Evolutionary conservation across 2,797 vertebrate genomes (phyloP).

Genomic region (Huso huso): DNA sequence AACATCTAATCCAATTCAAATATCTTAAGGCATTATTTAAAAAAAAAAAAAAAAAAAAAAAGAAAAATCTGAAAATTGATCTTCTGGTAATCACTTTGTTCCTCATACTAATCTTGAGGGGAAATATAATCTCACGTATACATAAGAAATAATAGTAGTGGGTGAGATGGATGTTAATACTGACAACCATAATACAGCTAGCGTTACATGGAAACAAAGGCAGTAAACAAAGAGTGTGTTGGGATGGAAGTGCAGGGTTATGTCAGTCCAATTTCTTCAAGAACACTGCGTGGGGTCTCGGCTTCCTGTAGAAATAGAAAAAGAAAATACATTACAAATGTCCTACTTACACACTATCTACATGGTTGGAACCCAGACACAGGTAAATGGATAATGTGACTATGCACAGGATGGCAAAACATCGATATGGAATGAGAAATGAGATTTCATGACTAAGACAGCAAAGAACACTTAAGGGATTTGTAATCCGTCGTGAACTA

Average conservation of each 20-base stretch:
- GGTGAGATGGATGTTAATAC: conserved; percentile 11
- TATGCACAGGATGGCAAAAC: background rate
- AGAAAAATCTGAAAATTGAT: conserved; percentile 18
- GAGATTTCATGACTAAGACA: no score
- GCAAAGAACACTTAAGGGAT: no score
- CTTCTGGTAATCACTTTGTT: conserved; percentile 18
- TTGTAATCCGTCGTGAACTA: no score
- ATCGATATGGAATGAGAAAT: no score
- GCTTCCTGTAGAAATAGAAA: conserved; percentile 76
- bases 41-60: conserved; percentile 13
- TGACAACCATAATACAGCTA: conserved; percentile 25
- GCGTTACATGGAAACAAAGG: conserved; percentile 55
- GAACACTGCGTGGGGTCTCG: conserved; percentile 89
- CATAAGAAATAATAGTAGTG: conserved; percentile 21
- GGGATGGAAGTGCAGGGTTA: conserved; percentile 55
- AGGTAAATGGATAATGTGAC: background rate
- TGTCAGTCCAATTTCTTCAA: conserved; percentile 97
- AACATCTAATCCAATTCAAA: conserved; percentile 15
- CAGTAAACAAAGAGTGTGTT: conserved; percentile 51
- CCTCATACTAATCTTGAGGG: conserved; percentile 25
- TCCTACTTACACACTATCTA: no score
- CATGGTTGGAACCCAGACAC: background rate
- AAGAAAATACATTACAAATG: conserved; percentile 8
- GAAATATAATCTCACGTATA: conserved; percentile 34
- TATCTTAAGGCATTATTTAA: conserved; percentile 23